These are phyloP conservation scores for Galeopterus variegatus DNA, from an alignment of 2,113 vertebrate genomes.

Conservation along the genomic window DNA sequence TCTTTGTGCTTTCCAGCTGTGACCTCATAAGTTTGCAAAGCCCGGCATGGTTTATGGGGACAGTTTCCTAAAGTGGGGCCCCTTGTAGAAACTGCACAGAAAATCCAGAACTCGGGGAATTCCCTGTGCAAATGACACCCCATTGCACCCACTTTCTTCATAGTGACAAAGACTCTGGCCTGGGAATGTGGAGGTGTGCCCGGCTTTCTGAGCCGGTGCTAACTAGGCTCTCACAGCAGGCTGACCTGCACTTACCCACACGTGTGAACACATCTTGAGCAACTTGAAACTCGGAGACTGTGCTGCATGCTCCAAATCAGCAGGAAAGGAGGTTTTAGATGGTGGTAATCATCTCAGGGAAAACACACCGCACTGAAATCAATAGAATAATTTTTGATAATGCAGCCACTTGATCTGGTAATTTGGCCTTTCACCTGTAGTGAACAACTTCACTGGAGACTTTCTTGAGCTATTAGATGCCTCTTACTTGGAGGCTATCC, in stretches of 20 bases:
- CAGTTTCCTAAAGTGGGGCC: background rate
- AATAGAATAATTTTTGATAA: constrained; percentile 88
- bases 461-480: constrained; percentile 80
- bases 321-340: constrained; percentile 82
- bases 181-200: background rate
- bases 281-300: background rate
- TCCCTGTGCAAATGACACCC: background rate
- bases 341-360: constrained; percentile 79
- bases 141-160: background rate
- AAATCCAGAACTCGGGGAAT: background rate
- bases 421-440: constrained; percentile 86
- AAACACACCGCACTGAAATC: constrained; percentile 82
- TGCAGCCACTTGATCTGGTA: constrained; percentile 85
- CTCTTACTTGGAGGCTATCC: constrained; percentile 72
- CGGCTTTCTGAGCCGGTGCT: background rate
- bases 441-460: constrained; percentile 80
- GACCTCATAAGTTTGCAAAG: background rate
- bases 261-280: background rate
- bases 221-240: constrained; percentile 11
- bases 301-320: constrained; percentile 77
- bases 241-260: background rate
- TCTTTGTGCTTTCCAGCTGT: background rate
- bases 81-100: background rate
- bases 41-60: accelerated
- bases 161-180: background rate